These are phyloP conservation scores for Limenitis arthemis DNA, from an alignment of 2,888 invertebrate species.

Conservation along the genomic window DNA sequence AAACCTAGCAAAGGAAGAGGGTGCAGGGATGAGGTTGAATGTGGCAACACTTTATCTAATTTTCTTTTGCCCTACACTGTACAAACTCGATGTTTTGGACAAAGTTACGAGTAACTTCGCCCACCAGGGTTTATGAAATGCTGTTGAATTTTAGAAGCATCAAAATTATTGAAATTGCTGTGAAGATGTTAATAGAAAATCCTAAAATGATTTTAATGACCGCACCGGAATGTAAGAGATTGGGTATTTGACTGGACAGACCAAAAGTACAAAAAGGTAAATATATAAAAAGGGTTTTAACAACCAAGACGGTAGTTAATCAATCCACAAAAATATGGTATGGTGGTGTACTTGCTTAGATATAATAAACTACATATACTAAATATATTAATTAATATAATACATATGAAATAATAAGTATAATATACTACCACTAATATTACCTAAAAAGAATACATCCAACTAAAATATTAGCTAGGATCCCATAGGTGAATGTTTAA, in stretches of 20 bases:
- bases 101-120: constrained; percentile 22
- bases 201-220: background rate
- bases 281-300: no score
- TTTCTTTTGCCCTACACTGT: constrained; percentile 54
- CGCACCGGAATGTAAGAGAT: background rate
- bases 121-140: constrained; percentile 56
- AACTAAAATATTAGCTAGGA: no score
- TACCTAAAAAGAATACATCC: no score
- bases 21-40: constrained; percentile 43
- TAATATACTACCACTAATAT: no score
- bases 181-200: constrained; percentile 7
- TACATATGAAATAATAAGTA: no score
- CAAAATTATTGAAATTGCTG: constrained; percentile 13
- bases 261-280: background rate
- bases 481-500: no score
- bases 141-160: constrained; percentile 41
- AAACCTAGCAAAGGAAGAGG: constrained; percentile 34
- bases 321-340: no score
- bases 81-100: constrained; percentile 55
- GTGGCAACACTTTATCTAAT: constrained; percentile 60
- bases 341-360: no score
- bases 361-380: no score
- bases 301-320: no score
- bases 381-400: no score
- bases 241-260: constrained; percentile 9